Percentiles rank a stretch among this genome's conserved stretches.
These are phyloP conservation scores for Amphiura filiformis DNA, from an alignment of 35 echinoderm and acorn worm species.

Conservation along the genomic window DNA sequence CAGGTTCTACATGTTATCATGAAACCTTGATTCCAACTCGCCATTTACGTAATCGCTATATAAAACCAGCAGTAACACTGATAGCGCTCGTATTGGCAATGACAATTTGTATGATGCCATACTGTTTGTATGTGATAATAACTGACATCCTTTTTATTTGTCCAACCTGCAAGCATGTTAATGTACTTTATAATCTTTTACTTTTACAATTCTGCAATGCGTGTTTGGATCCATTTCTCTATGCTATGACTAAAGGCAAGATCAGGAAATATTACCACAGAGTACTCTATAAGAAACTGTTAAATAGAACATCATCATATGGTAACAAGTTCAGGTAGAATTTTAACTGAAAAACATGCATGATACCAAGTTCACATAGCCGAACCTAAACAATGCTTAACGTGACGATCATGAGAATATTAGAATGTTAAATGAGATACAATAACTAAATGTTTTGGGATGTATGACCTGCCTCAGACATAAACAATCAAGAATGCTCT, in stretches of 20 bases:
- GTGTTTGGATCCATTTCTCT: not conserved
- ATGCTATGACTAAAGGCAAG: not conserved
- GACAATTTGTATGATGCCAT: not conserved
- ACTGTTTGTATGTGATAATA: not conserved
- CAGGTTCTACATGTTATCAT: not conserved
- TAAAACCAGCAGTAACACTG: not conserved
- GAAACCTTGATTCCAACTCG: not conserved
- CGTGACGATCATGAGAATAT: no score
- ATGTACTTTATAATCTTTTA: not conserved
- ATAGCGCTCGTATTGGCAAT: not conserved
- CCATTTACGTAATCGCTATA: not conserved
- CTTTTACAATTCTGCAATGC: not conserved
- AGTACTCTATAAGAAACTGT: not conserved
- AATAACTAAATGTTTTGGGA: no score
- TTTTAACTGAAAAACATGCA: no score
- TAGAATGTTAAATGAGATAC: no score
- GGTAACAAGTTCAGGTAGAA: no score
- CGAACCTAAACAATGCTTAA: no score
- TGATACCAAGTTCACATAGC: no score
- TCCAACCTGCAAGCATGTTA: not conserved
- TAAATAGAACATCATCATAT: no score
- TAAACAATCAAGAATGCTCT: no score
- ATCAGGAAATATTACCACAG: not conserved
- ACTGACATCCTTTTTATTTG: not conserved
- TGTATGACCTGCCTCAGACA: no score